Evolutionary conservation across 2,888 invertebrate species (phyloP).

Genomic region (Morpho deidamia): DNA sequence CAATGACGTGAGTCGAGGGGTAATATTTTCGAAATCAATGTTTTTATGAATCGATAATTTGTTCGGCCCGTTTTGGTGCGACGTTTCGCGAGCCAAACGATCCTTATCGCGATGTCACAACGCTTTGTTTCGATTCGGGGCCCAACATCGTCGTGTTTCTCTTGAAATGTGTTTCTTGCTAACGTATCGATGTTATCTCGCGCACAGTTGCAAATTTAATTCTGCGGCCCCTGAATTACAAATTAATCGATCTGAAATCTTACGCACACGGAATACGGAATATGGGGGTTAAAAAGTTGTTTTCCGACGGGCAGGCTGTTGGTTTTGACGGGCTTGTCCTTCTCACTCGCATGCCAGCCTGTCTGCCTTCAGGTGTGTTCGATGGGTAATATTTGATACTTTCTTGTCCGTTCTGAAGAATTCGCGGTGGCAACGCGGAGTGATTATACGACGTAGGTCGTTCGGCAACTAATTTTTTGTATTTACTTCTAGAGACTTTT

Average conservation of each 20-base stretch:
- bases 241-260: conserved; percentile 37
- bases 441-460: conserved; percentile 36
- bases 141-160: conserved; percentile 70
- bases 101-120: conserved; percentile 71
- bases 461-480: conserved; percentile 11
- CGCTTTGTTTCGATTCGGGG: conserved; percentile 73
- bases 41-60: conserved; percentile 79
- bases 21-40: conserved; percentile 75
- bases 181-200: conserved; percentile 70
- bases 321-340: conserved; percentile 45
- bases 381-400: conserved; percentile 75
- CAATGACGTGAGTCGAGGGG: conserved; percentile 61
- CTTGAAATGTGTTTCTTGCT: conserved; percentile 77
- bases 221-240: conserved; percentile 29
- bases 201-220: conserved; percentile 48
- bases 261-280: conserved; percentile 28
- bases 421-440: conserved; percentile 43
- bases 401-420: conserved; percentile 59
- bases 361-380: conserved; percentile 70
- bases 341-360: conserved; percentile 68
- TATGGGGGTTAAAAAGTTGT: conserved; percentile 16
- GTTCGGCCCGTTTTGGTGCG: conserved; percentile 72
- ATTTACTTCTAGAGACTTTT: too few relatives aligned
- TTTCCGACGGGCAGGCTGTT: conserved; percentile 18
- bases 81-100: conserved; percentile 72